Evolutionary conservation across 1,140 invertebrate genomes (phyloP), one percentile per base, ranked within the genome.

Genomic region (Rhizoglyphus robini): DNA sequence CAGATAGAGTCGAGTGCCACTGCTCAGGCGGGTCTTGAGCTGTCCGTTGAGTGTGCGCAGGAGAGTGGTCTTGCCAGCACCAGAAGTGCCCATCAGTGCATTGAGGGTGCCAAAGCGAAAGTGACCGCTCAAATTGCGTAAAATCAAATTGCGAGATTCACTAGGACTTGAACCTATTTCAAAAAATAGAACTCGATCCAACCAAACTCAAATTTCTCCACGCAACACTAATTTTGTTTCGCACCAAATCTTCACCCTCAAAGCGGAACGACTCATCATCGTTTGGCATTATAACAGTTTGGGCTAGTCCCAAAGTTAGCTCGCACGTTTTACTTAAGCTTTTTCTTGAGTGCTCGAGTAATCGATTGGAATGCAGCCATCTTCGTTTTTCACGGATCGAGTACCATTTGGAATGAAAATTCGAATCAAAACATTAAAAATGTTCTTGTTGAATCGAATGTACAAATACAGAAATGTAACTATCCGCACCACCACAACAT

Each of bases 11-110:
- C 51, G 51, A 8, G 23, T 54, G 8, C 23, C 51, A 27, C 15
- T 15, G 23, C 51, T 8, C 31, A 32, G 15, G 20, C 31, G 51
- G 8, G 23, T 54, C 31, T 32, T 32, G 23, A 5, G 20, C 51
- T 20, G 8, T 27, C 51, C 51, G 23, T 54, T 54, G 23, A 54
- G 31, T 54, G 23, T 23, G 8, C 23, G 8, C 5, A 54, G 51
- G 31, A 54, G 31, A 54, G 51, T 8, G 8, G 51, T 54, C 31
- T 54, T 54, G 15, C 51, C 51, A 23, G 23, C 31, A 20, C 51
- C 51, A 8, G 51, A 54, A 11, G 51, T 25, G 23, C 51, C 51
- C 51, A 54, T 54, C 23, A 54, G 15, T 54, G 51, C 51, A 54
- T 54, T 25, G 5, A 54, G 18, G 8, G 36, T 54, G 23, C 51